Percentiles rank a stretch among this genome's conserved stretches.
phyloP scores from a whole-genome alignment of 2,113 vertebrate species.

The Cynopterus brachyotis region DNA sequence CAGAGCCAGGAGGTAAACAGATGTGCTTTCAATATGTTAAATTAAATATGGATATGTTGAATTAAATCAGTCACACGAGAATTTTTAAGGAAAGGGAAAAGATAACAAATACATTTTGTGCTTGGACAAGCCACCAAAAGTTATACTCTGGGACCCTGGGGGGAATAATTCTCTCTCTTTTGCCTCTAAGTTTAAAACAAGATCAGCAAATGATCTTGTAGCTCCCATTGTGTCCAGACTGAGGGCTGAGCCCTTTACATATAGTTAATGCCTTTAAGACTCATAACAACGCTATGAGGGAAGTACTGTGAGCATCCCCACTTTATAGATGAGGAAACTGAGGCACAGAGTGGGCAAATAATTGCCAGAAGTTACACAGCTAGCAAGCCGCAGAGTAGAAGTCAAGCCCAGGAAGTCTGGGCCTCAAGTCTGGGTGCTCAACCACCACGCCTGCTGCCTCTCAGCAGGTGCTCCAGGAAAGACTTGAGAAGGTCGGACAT shows the following conservation, averaged over 20 bases:
- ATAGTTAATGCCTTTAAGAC: neutral
- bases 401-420: neutral
- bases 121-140: neutral
- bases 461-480: neutral
- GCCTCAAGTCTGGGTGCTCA: neutral
- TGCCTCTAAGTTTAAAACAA: neutral
- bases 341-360: neutral
- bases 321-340: neutral
- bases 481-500: neutral
- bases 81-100: constrained; percentile 1
- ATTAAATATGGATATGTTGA: neutral
- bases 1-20: neutral
- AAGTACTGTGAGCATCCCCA: neutral
- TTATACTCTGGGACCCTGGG: neutral
- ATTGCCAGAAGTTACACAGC: neutral
- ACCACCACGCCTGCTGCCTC: neutral
- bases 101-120: neutral
- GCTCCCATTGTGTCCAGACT: neutral
- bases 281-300: neutral
- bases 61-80: neutral
- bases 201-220: neutral
- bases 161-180: neutral
- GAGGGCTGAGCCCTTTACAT: neutral
- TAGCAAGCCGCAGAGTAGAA: neutral
- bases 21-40: neutral